Evolutionary conservation across 2,113 vertebrate species (phyloP).

Genomic region (Cricetomys ansorgei): DNA sequence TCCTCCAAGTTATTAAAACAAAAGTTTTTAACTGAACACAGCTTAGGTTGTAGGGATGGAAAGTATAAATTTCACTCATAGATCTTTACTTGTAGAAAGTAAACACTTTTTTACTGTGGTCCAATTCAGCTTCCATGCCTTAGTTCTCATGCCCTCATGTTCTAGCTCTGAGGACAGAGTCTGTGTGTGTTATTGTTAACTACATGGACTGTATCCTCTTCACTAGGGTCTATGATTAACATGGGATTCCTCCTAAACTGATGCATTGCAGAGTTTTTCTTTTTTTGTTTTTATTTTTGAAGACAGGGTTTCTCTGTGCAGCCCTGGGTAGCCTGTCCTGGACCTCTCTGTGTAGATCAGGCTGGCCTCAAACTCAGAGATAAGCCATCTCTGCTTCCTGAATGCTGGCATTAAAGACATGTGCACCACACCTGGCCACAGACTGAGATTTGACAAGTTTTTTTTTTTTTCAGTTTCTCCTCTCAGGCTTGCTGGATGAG

Average conservation of each 20-base stretch:
- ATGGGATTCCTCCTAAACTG: neutral
- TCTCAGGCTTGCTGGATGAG: neutral
- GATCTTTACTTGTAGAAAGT: neutral
- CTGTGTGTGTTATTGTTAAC: neutral
- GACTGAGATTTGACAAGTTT: neutral
- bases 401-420: neutral
- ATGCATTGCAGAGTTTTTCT: neutral
- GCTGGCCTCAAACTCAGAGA: neutral
- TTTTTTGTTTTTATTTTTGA: neutral
- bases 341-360: neutral
- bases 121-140: neutral
- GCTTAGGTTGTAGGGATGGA: neutral
- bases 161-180: neutral
- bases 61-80: neutral
- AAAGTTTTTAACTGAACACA: neutral
- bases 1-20: neutral
- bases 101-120: too few species aligned
- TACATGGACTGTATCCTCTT: neutral
- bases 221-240: neutral
- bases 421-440: neutral
- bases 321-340: neutral
- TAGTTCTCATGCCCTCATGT: neutral
- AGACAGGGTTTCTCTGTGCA: neutral
- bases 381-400: neutral
- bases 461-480: neutral